A percentile compares a stretch with the other conserved stretches of the same genome.
phyloP scores from a whole-genome alignment of 2,113 vertebrate species.

The Corythoichthys intestinalis region DNA sequence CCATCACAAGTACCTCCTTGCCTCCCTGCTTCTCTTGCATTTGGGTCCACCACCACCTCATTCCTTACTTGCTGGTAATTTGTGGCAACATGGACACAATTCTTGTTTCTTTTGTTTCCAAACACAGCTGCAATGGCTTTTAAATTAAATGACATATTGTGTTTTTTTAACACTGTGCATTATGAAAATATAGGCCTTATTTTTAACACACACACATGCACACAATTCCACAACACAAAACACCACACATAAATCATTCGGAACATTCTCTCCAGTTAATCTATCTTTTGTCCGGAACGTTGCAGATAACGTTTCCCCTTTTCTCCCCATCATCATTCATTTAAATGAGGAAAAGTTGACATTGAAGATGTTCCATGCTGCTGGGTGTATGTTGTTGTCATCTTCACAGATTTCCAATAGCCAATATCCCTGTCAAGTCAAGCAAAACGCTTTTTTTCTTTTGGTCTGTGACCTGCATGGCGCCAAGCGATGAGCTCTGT shows the following conservation, averaged over 20 bases:
- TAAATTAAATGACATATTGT: too few relatives aligned
- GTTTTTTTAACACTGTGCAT: neutral
- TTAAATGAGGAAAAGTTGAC: neutral
- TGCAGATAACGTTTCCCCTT: constrained; percentile 9
- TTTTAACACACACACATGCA: constrained; percentile 3
- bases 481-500: constrained; percentile 15
- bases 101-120: too few relatives aligned
- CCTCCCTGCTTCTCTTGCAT: too few relatives aligned
- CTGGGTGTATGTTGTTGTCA: constrained; percentile 7
- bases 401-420: constrained; percentile 33
- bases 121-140: too few relatives aligned
- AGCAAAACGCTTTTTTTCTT: constrained; percentile 7
- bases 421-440: constrained; percentile 24
- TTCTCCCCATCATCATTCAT: neutral
- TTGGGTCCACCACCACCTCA: too few relatives aligned
- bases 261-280: neutral
- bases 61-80: too few relatives aligned
- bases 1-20: too few relatives aligned
- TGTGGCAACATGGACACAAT: too few relatives aligned
- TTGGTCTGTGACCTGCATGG: neutral
- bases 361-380: neutral
- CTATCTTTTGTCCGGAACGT: constrained; percentile 1
- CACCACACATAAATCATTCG: neutral
- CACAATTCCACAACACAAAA: neutral
- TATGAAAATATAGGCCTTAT: neutral